Conservation (phyloP, 1,140 invertebrate species). For the Plutomurus gul region DNA sequence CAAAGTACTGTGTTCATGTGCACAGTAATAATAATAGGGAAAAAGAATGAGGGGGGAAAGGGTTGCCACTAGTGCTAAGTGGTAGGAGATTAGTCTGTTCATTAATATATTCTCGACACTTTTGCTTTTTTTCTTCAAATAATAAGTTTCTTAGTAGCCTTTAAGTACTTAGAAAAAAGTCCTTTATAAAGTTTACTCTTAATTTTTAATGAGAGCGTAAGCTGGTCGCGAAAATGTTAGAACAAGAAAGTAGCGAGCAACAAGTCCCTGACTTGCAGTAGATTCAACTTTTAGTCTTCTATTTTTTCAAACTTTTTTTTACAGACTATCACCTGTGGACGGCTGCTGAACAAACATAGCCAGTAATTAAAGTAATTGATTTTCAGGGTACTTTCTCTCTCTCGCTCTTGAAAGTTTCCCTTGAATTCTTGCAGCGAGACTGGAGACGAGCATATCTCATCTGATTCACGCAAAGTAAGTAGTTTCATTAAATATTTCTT, state of each 20-base stretch:
- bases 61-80: too few relatives aligned
- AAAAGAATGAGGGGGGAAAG: too few relatives aligned
- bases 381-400: background rate
- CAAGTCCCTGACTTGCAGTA: background rate
- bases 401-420: too few relatives aligned
- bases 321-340: background rate
- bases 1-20: too few relatives aligned
- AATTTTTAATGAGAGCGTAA: constrained; percentile 4
- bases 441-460: too few relatives aligned
- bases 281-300: background rate
- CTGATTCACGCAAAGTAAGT: too few relatives aligned
- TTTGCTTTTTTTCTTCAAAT: background rate
- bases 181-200: background rate
- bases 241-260: background rate
- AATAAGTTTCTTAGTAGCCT: too few relatives aligned
- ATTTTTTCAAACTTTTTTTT: constrained; percentile 7
- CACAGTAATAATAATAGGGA: too few relatives aligned
- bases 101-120: constrained; percentile 1
- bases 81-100: background rate
- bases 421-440: too few relatives aligned
- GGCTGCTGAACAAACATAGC: background rate
- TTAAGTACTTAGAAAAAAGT: too few relatives aligned
- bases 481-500: too few relatives aligned
- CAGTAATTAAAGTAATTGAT: constrained; percentile 7
- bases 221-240: background rate